Percentiles rank a stretch among this genome's conserved stretches.
Conservation (phyloP, 2,888 invertebrate species). For the Tenodera sinensis region DNA sequence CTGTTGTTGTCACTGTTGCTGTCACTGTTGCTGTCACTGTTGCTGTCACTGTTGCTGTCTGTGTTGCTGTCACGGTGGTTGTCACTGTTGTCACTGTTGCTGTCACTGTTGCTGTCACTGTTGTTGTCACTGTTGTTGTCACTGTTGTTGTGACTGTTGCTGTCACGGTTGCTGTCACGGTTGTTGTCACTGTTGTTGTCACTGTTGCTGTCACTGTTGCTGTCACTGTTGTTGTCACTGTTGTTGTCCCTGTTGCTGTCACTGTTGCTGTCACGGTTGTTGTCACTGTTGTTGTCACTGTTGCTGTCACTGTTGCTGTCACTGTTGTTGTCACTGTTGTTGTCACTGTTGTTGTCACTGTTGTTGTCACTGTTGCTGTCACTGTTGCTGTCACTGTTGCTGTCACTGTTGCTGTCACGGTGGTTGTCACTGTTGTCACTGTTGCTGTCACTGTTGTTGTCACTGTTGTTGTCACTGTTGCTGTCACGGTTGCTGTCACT, state of each 20-base stretch:
- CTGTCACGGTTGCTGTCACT: slow-evolving; percentile 1
- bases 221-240: slow-evolving; percentile 4
- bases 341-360: background rate
- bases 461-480: slow-evolving; percentile 12
- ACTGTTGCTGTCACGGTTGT: slow-evolving; percentile 8
- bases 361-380: slow-evolving; percentile 3
- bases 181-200: too few species aligned
- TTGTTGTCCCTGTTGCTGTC: background rate
- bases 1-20: background rate
- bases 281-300: slow-evolving; percentile 9
- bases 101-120: background rate
- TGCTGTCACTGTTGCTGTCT: background rate
- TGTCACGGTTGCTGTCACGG: slow-evolving; percentile 5
- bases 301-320: slow-evolving; percentile 4
- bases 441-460: slow-evolving; percentile 6
- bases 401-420: background rate
- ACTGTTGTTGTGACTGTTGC: slow-evolving; percentile 6
- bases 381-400: background rate
- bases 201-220: background rate
- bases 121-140: background rate
- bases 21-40: slow-evolving; percentile 12
- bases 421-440: slow-evolving; percentile 14
- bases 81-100: slow-evolving; percentile 4
- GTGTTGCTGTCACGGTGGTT: too few species aligned
- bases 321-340: background rate